phyloP scores from a whole-genome alignment of 2,888 invertebrate genomes.

The Volucella zonaria region DNA sequence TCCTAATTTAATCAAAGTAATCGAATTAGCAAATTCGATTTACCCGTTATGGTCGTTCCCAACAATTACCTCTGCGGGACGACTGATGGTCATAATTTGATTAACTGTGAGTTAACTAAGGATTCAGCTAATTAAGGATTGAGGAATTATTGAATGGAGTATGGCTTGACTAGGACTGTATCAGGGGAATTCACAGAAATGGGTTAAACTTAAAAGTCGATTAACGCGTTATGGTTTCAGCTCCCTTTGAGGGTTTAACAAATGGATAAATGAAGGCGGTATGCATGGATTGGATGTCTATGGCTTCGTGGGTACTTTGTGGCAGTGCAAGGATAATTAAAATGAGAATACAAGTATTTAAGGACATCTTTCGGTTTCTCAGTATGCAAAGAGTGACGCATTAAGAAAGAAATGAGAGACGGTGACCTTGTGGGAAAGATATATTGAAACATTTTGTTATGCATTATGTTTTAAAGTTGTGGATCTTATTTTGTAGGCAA shows the following conservation, averaged over 20 bases:
- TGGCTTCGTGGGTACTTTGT: background rate
- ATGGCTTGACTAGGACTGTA: background rate
- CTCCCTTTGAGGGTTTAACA: background rate
- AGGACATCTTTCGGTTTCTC: no score
- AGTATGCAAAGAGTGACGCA: no score
- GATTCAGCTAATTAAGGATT: constrained; percentile 52
- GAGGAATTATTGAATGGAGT: constrained; percentile 28
- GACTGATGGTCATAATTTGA: constrained; percentile 62
- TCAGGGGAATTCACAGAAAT: constrained; percentile 30
- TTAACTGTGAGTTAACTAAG: constrained; percentile 47
- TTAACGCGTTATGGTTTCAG: background rate
- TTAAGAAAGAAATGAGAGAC: no score
- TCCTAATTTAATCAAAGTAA: constrained; percentile 67
- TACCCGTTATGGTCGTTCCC: constrained; percentile 61
- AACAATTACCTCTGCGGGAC: constrained; percentile 59
- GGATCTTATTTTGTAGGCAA: no score
- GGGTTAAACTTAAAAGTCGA: constrained; percentile 19
- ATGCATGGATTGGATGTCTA: background rate
- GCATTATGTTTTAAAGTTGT: no score
- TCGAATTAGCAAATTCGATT: constrained; percentile 70
- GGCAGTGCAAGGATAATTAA: no score
- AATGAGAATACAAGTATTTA: no score
- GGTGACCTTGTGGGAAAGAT: no score
- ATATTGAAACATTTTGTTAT: no score
- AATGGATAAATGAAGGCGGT: background rate